These are phyloP conservation scores for Rhinogobius similis DNA, from an alignment of 2,113 vertebrate species.

Conservation along the genomic window DNA sequence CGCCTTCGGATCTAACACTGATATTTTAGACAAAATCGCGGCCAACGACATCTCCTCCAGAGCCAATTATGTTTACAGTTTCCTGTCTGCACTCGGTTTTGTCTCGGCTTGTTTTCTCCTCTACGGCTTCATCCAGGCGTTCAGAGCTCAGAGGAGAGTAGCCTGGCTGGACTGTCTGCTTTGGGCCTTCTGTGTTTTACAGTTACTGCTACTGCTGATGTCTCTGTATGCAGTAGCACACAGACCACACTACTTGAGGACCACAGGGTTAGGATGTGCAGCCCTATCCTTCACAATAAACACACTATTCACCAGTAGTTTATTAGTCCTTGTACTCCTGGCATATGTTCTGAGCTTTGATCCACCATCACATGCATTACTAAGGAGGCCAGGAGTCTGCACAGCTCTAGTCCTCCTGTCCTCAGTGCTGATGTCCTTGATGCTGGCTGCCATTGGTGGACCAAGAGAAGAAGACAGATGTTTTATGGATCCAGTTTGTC, in stretches of 20 bases:
- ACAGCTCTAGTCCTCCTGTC: constrained; percentile 41
- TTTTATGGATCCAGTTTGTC: constrained; percentile 70
- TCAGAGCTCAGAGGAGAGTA: constrained; percentile 34
- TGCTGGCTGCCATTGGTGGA: constrained; percentile 65
- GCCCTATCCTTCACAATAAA: constrained; percentile 79
- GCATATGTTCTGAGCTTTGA: constrained; percentile 59
- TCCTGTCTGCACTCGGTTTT: constrained; percentile 74
- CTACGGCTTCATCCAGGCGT: constrained; percentile 69
- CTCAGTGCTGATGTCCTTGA: constrained; percentile 67
- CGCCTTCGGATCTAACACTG: fast-evolving
- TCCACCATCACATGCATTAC: constrained; percentile 17
- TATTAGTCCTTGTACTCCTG: constrained; percentile 66
- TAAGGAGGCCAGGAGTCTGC: constrained; percentile 33
- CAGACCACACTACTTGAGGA: constrained; percentile 70
- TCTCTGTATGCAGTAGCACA: constrained; percentile 74
- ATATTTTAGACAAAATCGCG: constrained; percentile 37
- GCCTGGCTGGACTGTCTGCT: constrained; percentile 71
- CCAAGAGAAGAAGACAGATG: constrained; percentile 44
- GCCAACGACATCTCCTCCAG: constrained; percentile 73
- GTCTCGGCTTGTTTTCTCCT: constrained; percentile 71
- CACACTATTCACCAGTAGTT: constrained; percentile 68
- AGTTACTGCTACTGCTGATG: constrained; percentile 75
- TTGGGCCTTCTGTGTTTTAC: constrained; percentile 70
- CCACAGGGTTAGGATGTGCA: constrained; percentile 68
- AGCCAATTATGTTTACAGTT: constrained; percentile 71